Percentiles rank a stretch among this genome's conserved stretches.
Evolutionary conservation across 1,140 invertebrate species (phyloP).

Genomic region (Magallana angulata): DNA sequence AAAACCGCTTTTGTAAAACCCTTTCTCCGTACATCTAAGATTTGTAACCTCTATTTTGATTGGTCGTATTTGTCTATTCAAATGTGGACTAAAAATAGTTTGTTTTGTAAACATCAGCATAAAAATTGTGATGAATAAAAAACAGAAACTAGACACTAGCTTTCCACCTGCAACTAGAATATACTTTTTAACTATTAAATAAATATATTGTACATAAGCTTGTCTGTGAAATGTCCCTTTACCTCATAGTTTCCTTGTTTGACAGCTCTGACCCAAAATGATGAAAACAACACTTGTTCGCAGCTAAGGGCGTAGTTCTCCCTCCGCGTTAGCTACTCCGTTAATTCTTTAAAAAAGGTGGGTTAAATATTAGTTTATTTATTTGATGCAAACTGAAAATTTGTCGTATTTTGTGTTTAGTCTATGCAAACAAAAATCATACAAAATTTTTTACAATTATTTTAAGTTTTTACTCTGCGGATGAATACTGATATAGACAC

Average conservation of each 20-base stretch:
- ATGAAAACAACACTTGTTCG: slow-evolving; percentile 45
- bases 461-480: not conserved
- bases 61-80: slow-evolving; percentile 47
- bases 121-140: slow-evolving; percentile 41
- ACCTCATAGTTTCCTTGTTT: slow-evolving; percentile 42
- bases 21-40: not conserved
- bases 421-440: not conserved
- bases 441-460: not conserved
- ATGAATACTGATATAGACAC: not conserved
- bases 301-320: slow-evolving; percentile 26
- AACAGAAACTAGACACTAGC: not conserved
- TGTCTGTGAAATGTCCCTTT: not conserved
- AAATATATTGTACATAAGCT: not conserved
- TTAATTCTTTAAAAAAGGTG: not conserved
- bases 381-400: not conserved
- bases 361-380: not conserved
- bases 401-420: not conserved
- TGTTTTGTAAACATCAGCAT: slow-evolving; percentile 44
- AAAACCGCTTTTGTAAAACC: slow-evolving; percentile 4
- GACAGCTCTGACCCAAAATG: slow-evolving; percentile 53
- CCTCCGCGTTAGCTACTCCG: not conserved
- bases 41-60: slow-evolving; percentile 27
- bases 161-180: not conserved
- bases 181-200: not conserved
- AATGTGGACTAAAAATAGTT: slow-evolving; percentile 54